Evolutionary conservation across 2,113 vertebrate species (phyloP), one percentile per base, ranked within the genome.

Genomic region (Pluvialis apricaria): DNA sequence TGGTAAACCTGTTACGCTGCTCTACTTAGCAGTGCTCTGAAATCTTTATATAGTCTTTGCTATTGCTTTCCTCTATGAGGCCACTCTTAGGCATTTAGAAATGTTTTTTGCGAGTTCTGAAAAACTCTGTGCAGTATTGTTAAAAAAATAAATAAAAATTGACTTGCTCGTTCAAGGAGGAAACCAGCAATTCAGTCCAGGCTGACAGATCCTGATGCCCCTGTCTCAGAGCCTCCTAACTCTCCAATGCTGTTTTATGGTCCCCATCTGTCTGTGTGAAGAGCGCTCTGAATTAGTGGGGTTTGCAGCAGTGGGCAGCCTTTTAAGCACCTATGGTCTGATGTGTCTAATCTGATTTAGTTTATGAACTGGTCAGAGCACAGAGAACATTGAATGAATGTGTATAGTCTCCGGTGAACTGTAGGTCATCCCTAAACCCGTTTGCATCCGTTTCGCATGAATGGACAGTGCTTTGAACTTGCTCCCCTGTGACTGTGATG

Each of bases 361-460:
- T 64, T 10, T 72, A 19, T 65, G 80, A 83, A 64, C 90, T 16
- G 78, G 36, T 80, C 87, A 40, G 92, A 62, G 79, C 70, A 18
- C 0, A 0, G 57, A n/a, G 58, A 65, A 34, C 24, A 2, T 10
- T 21, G 49, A 49, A 28, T 66, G 42, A 17, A 25, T 20, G 10
- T 20, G 61, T 5, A 3, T 12, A 10, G 61, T 79, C 78, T 70
- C 28, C 1, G 0, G 10, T 68, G 80, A 92, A 8, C 90, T 95
- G 52, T 26, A 24, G 86, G 34, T 82, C 73, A 79, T 76, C 36
- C 69, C 69, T 20, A 68, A 71, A 64, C 25, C 79, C 49, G 3
- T 87, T 52, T 80, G 73, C 47, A 57, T 89, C 65, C 32, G 28
- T 83, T 78, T 69, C 0, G 1, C 68, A 17, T 61, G 94, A 62